Conservation (phyloP, 2,797 vertebrate species). For the Takifugu ocellatus region DNA sequence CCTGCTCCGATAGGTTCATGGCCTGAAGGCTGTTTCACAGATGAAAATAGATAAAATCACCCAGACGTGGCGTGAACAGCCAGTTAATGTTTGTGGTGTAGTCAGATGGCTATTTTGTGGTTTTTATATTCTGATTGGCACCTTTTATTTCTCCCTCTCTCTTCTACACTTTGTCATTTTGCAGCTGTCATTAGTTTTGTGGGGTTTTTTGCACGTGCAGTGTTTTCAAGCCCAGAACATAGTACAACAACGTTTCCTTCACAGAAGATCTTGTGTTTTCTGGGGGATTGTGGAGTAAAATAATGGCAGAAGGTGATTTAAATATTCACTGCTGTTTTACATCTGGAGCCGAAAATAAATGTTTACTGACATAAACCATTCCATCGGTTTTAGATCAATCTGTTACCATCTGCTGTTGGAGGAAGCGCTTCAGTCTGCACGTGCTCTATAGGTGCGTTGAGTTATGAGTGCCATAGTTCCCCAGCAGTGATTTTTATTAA, state of each 20-base stretch:
- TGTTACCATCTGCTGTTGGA: slow-evolving; percentile 25
- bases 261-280: no score
- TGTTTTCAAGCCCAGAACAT: no score
- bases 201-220: no score
- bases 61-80: slow-evolving; percentile 48
- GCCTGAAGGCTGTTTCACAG: slow-evolving; percentile 42
- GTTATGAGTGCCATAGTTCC: slow-evolving; percentile 15
- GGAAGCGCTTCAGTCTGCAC: slow-evolving; percentile 20
- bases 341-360: slow-evolving; percentile 3
- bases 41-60: slow-evolving; percentile 62
- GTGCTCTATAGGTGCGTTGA: not conserved
- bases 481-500: slow-evolving; percentile 7
- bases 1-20: slow-evolving; percentile 53
- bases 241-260: not conserved
- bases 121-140: not conserved
- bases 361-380: slow-evolving; percentile 8
- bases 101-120: slow-evolving; percentile 10
- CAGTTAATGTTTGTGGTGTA: slow-evolving; percentile 44
- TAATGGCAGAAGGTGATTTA: slow-evolving; percentile 20
- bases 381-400: slow-evolving; percentile 15
- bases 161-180: slow-evolving; percentile 6
- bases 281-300: slow-evolving; percentile 2
- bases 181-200: not conserved
- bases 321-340: slow-evolving; percentile 31
- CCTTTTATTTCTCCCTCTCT: not conserved